These are phyloP conservation scores for Orchestia grillus DNA, from an alignment of 1,140 invertebrate genomes.

Conservation along the genomic window DNA sequence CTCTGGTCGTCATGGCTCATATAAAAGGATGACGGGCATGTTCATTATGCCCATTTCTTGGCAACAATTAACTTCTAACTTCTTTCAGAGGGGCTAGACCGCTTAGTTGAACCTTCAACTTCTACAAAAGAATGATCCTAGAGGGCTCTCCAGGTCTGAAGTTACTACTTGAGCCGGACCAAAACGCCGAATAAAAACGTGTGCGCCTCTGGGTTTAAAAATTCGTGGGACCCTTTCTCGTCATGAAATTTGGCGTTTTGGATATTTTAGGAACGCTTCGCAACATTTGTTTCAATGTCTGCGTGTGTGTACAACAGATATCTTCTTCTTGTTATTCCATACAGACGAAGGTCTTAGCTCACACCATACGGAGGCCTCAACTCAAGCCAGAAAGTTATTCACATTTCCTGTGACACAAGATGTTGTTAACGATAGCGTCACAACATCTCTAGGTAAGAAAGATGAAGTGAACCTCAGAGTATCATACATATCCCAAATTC, in stretches of 20 bases:
- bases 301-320: too few species aligned
- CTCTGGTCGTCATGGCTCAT: constrained; percentile 20
- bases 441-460: too few species aligned
- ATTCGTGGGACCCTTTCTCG: neutral
- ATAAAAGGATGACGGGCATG: constrained; percentile 50
- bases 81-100: neutral
- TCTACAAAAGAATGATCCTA: neutral
- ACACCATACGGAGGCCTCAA: too few species aligned
- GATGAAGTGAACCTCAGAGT: too few species aligned
- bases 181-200: neutral
- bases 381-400: too few species aligned
- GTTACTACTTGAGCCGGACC: neutral
- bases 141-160: neutral
- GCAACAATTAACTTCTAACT: constrained; percentile 37
- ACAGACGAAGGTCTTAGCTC: too few species aligned
- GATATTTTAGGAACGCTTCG: neutral
- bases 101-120: neutral
- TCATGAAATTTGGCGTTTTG: neutral
- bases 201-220: neutral
- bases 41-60: neutral
- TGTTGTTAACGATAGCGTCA: too few species aligned
- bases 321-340: too few species aligned
- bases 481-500: too few species aligned
- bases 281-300: too few species aligned
- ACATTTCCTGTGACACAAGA: too few species aligned